Percentiles rank a stretch among this genome's conserved stretches.
These are phyloP conservation scores for Macrobrachium rosenbergii DNA, from an alignment of 1,140 invertebrate genomes.

Conservation along the genomic window DNA sequence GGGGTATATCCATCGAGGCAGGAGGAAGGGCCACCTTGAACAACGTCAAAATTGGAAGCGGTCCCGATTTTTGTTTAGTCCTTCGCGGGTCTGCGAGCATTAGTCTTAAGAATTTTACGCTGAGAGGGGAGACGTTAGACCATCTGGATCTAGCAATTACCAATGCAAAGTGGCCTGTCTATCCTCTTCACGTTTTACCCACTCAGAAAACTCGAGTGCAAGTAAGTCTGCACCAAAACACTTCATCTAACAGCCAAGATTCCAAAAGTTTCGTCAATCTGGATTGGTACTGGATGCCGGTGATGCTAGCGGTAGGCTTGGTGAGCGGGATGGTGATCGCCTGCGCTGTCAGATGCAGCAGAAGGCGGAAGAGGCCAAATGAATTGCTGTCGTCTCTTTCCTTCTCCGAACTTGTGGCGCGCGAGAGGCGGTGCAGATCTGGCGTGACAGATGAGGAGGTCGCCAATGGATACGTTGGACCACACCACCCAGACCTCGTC, in stretches of 20 bases:
- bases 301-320: conserved; percentile 32
- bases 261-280: background rate
- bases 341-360: conserved; percentile 38
- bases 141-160: too few relatives aligned
- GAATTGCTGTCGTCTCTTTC: background rate
- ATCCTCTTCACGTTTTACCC: too few relatives aligned
- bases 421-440: background rate
- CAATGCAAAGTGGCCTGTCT: too few relatives aligned
- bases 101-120: too few relatives aligned
- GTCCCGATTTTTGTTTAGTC: too few relatives aligned
- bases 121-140: too few relatives aligned
- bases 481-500: background rate
- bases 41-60: too few relatives aligned
- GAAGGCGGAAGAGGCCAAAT: background rate
- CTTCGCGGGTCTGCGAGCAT: too few relatives aligned
- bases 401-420: conserved; percentile 28
- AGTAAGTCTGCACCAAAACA: too few relatives aligned
- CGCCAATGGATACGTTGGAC: background rate
- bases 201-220: background rate
- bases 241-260: background rate
- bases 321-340: conserved; percentile 39
- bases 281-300: conserved; percentile 44
- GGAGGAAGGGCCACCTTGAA: too few relatives aligned
- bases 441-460: background rate
- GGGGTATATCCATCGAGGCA: too few relatives aligned